Evolutionary conservation across 2,888 invertebrate genomes (phyloP).

Genomic region (Caenorhabditis wallacei): DNA sequence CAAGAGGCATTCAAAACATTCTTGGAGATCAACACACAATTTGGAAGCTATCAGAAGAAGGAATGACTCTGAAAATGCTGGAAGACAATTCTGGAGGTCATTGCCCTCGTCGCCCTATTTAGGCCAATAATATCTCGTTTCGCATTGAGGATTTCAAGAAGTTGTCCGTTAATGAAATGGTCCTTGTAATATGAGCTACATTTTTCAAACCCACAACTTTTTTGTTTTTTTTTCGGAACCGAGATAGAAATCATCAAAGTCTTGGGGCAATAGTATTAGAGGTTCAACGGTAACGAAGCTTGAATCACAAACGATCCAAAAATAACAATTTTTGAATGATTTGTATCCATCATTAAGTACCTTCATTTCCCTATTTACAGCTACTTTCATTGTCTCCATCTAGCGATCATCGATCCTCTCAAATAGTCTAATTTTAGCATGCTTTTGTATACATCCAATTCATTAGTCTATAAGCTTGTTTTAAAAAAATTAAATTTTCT

Average conservation of each 20-base stretch:
- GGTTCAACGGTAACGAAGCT: no score
- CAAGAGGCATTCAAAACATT: background rate
- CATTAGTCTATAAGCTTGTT: constrained; percentile 33
- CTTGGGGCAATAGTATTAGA: no score
- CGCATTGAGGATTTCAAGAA: no score
- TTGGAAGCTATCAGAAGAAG: background rate
- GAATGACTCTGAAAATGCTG: no score
- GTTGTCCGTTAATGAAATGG: no score
- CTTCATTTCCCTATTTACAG: background rate
- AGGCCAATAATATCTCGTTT: no score
- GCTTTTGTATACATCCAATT: constrained; percentile 3
- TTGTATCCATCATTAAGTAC: background rate
- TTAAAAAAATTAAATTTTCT: constrained; percentile 30
- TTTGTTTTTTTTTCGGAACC: no score
- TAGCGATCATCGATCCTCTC: constrained; percentile 23
- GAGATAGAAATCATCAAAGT: no score
- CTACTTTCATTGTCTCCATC: background rate
- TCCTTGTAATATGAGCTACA: no score
- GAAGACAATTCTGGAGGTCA: no score
- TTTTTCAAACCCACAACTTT: no score
- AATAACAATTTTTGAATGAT: background rate
- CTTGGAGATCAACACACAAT: constrained; percentile 3
- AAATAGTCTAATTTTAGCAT: constrained; percentile 42
- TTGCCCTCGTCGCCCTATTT: no score
- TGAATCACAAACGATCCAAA: background rate